Percentiles rank a stretch among this genome's conserved stretches.
Conservation (phyloP, 2,888 invertebrate species). For the Drosophila neonasuta region DNA sequence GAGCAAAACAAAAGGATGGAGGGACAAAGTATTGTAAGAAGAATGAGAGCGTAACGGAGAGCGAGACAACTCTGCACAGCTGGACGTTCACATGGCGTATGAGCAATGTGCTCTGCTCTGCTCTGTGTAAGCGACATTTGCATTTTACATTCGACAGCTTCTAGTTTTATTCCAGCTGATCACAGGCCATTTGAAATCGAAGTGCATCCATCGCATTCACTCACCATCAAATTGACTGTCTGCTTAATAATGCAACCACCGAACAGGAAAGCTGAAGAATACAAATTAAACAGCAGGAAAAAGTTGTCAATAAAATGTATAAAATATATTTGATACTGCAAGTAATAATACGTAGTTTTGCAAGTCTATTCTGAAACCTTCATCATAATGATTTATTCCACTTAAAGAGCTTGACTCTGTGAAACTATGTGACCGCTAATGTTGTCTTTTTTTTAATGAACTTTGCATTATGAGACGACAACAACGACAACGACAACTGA, state of each 20-base stretch:
- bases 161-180: conserved; percentile 25
- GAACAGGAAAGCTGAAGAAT: no score
- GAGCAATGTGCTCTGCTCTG: conserved; percentile 47
- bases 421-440: conserved; percentile 48
- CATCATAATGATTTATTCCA: conserved; percentile 15
- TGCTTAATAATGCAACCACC: neutral
- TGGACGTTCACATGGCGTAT: conserved; percentile 49
- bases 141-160: conserved; percentile 39
- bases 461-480: conserved; percentile 39
- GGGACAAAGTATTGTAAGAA: conserved; percentile 4
- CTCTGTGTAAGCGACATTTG: conserved; percentile 40
- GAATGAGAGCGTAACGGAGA: conserved; percentile 14
- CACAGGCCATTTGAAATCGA: conserved; percentile 21
- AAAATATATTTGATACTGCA: neutral
- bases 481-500: neutral
- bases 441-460: conserved; percentile 51
- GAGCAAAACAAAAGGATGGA: conserved; percentile 35
- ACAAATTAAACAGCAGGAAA: no score
- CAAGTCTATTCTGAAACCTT: neutral
- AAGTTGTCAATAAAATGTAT: no score
- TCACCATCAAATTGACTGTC: neutral
- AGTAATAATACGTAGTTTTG: neutral
- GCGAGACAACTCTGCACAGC: conserved; percentile 27
- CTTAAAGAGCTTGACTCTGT: conserved; percentile 1
- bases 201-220: conserved; percentile 1